Evolutionary conservation across 2,113 vertebrate species (phyloP).

Genomic region (Arothron firmamentum): DNA sequence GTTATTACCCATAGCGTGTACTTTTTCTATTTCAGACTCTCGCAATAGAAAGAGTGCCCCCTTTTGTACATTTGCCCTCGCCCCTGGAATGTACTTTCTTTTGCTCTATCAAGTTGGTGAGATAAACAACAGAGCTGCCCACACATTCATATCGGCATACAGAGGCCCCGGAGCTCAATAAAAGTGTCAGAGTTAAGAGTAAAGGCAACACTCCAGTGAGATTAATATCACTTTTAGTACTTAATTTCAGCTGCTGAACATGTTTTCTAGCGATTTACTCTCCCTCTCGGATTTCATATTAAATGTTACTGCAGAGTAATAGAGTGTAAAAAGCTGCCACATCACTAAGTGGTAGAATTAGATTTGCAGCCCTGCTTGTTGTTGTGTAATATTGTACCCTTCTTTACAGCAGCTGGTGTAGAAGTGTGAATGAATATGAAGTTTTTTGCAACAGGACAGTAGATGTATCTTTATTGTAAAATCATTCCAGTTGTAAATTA

Average conservation of each 20-base stretch:
- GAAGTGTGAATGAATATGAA: neutral
- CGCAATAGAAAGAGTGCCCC: no score
- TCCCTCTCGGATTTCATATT: neutral
- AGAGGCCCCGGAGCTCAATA: conserved; percentile 9
- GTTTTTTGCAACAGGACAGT: no score
- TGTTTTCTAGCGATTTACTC: conserved; percentile 6
- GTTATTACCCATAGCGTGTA: no score
- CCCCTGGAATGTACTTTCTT: no score
- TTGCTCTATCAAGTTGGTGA: no score
- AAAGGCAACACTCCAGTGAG: neutral
- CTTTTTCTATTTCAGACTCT: no score
- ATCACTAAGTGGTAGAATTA: conserved; percentile 9
- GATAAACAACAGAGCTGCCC: conserved; percentile 7
- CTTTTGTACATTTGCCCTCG: no score
- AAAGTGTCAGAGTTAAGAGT: conserved; percentile 13
- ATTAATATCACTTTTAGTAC: conserved; percentile 1
- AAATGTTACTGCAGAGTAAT: neutral
- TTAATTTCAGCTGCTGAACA: neutral
- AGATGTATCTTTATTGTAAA: no score
- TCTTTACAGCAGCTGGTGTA: conserved; percentile 31
- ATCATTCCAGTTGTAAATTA: no score
- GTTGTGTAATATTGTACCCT: conserved; percentile 24
- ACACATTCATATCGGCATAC: neutral
- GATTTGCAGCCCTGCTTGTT: conserved; percentile 24
- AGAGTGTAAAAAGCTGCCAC: neutral